These are phyloP conservation scores for Smutsia gigantea DNA, from an alignment of 2,797 vertebrate species.

Conservation along the genomic window DNA sequence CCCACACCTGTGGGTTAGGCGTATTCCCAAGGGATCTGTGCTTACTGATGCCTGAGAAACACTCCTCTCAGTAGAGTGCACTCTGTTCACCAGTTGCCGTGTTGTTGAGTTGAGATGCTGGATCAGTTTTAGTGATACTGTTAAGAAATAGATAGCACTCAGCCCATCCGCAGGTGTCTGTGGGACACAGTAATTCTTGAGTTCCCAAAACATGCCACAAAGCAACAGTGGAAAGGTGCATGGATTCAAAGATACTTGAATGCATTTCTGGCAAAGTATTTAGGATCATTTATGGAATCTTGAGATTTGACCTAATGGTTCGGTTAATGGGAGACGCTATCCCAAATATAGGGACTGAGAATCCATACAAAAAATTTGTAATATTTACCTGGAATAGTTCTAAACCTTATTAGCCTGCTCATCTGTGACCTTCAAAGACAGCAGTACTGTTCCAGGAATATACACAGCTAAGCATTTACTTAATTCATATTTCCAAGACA, in stretches of 20 bases:
- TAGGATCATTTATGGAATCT: background rate
- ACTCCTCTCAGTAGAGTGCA: background rate
- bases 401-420: background rate
- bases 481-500: constrained; percentile 41
- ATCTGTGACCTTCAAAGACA: background rate
- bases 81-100: background rate
- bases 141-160: background rate
- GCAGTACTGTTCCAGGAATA: background rate
- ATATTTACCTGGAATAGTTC: background rate
- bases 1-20: background rate
- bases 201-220: background rate
- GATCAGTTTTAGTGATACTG: background rate
- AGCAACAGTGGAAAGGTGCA: background rate
- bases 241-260: background rate
- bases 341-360: background rate
- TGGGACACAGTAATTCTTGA: background rate
- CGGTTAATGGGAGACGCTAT: background rate
- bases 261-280: background rate
- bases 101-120: background rate
- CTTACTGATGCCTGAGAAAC: background rate
- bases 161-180: background rate
- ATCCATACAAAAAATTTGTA: background rate
- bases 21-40: background rate
- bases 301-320: background rate
- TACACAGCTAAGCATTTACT: background rate